These are phyloP conservation scores for Mantis religiosa DNA, from an alignment of 2,888 invertebrate genomes.

Conservation along the genomic window DNA sequence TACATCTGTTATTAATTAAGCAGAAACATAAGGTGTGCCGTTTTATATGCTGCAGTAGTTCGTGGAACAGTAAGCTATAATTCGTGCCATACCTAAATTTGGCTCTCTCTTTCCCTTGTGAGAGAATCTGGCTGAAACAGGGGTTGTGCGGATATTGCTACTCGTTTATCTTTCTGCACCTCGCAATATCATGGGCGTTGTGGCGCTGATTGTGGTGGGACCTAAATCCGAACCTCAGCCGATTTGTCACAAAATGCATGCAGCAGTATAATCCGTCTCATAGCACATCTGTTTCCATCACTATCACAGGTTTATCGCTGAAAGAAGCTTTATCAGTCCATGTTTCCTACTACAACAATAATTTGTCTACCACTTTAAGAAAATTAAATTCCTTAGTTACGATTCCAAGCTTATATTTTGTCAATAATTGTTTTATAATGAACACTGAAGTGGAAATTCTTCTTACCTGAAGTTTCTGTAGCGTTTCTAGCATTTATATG, in stretches of 20 bases:
- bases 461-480: too few species aligned
- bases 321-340: too few species aligned
- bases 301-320: background rate
- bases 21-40: background rate
- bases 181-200: slow-evolving; percentile 39
- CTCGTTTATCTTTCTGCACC: slow-evolving; percentile 44
- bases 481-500: too few species aligned
- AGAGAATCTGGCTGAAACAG: background rate
- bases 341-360: too few species aligned
- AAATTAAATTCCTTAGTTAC: too few species aligned
- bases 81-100: background rate
- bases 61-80: background rate
- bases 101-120: background rate
- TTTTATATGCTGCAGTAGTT: background rate
- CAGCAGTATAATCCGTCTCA: background rate
- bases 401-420: too few species aligned
- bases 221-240: slow-evolving; percentile 27
- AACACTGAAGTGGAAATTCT: too few species aligned
- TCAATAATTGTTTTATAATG: too few species aligned
- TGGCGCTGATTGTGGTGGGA: slow-evolving; percentile 32
- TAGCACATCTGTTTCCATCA: background rate
- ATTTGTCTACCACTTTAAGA: too few species aligned
- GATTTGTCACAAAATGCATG: slow-evolving; percentile 23
- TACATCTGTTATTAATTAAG: background rate
- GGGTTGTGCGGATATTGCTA: slow-evolving; percentile 43